Percentiles rank a stretch among this genome's conserved stretches.
phyloP scores from a whole-genome alignment of 2,113 vertebrate species.

The Sceloporus undulatus region DNA sequence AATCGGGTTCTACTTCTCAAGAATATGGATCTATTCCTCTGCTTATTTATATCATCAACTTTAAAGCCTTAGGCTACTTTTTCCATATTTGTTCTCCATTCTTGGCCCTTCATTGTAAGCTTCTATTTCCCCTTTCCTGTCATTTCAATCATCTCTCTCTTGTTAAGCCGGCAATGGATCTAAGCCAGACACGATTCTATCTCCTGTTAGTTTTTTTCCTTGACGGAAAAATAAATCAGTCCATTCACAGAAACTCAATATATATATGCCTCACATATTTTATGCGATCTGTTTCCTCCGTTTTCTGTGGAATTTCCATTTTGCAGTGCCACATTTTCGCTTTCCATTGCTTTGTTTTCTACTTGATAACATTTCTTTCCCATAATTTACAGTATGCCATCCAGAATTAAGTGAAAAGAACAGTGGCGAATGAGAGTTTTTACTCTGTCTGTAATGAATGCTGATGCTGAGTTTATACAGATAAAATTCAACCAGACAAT shows the following conservation, averaged over 20 bases:
- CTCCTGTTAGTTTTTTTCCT: conserved; percentile 48
- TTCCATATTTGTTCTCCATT: conserved; percentile 39
- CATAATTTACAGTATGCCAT: conserved; percentile 20
- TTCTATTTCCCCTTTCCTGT: conserved; percentile 53
- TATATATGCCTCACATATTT: conserved; percentile 7
- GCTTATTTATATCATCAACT: conserved; percentile 22
- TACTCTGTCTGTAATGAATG: not conserved
- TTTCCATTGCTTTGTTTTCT: not conserved
- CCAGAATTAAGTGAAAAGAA: not conserved
- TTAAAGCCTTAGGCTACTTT: conserved; percentile 45
- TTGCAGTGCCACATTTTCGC: not conserved
- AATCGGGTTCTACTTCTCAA: conserved; percentile 20
- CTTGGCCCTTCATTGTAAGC: conserved; percentile 55
- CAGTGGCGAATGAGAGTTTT: not conserved
- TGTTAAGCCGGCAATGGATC: conserved; percentile 57
- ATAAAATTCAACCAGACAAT: conserved; percentile 10
- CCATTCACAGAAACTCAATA: conserved; percentile 27
- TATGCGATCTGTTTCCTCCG: conserved; percentile 6
- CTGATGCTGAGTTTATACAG: not conserved
- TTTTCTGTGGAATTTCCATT: not conserved
- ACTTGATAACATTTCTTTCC: conserved; percentile 16
- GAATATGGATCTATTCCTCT: conserved; percentile 3
- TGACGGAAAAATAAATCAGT: conserved; percentile 53
- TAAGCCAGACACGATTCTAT: conserved; percentile 44
- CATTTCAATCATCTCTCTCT: conserved; percentile 56